Evolutionary conservation across 2,797 vertebrate genomes (phyloP), one percentile per base, ranked within the genome.

Genomic region (Epinephelus awoara): DNA sequence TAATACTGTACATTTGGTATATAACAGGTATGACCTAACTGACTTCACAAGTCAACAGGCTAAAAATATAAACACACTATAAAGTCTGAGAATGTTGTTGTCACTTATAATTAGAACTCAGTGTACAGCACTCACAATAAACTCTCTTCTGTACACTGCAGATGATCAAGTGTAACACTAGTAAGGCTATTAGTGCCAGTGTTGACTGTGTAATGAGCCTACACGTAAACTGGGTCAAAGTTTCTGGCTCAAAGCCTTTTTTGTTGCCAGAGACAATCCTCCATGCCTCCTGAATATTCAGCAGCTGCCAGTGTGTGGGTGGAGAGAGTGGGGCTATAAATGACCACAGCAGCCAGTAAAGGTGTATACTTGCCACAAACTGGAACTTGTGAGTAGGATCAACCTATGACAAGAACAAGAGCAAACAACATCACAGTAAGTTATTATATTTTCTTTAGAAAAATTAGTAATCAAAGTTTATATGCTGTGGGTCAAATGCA

Each of bases 271-370:
- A 29, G n/a, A 10, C 52, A 6, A 3, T 54, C 19, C 46, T 27
- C 23, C 3, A 0, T 23, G 17, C 40, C 17, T 72, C 21, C 72
- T 91, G 75, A 88, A 90, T 90, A 86, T 90, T 88, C 73, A 88
- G 40, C 50, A 54, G 72, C 44, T 29, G 49, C 46, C n/a, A 46
- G 9, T 5, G 40, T 17, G 81, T 79, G 86, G 87, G 91, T 29
- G 89, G 85, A 59, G 75, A 51, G 38, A 59, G 5, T 7, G 42
- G 27, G 12, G n/a, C 25, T 83, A 88, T 89, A 89, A 88, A 74
- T 49, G 40, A 63, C 34, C 63, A 19, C 44, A 19, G 42, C 13
- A 13, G 69, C 52, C 38, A 80, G 23, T 18, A 1, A 63, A 61
- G 56, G 25, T 78, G 42, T 51, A 42, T 46, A 40, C 57, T 42